phyloP scores from a whole-genome alignment of 2,888 invertebrate species.

The Bembecia ichneumoniformis region DNA sequence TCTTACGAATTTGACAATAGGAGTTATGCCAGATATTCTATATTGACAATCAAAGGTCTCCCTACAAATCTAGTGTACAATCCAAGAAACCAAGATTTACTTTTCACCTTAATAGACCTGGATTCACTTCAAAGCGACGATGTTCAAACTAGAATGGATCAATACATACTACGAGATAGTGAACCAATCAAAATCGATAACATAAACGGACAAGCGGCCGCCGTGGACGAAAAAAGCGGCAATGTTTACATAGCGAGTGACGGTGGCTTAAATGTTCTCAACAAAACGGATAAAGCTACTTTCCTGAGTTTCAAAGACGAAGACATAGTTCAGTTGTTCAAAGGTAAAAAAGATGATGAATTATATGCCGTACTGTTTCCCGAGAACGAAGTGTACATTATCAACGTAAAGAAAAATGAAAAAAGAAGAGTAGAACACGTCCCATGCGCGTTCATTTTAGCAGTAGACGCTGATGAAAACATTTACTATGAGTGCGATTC shows the following conservation, averaged over 20 bases:
- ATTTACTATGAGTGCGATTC: conserved; percentile 61
- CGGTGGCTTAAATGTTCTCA: conserved; percentile 42
- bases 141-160: conserved; percentile 61
- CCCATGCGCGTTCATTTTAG: conserved; percentile 54
- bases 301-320: conserved; percentile 49
- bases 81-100: conserved; percentile 36
- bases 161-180: conserved; percentile 43
- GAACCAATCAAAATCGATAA: conserved; percentile 46
- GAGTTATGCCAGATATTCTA: conserved; percentile 32
- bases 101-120: conserved; percentile 55
- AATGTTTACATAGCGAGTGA: conserved; percentile 54
- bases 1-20: conserved; percentile 32
- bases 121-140: conserved; percentile 52
- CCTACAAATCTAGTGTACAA: conserved; percentile 54
- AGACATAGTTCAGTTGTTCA: conserved; percentile 56
- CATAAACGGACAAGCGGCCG: conserved; percentile 51
- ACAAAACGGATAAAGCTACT: conserved; percentile 37
- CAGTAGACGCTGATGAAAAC: conserved; percentile 49
- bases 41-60: conserved; percentile 52
- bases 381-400: conserved; percentile 44
- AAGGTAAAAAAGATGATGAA: conserved; percentile 34
- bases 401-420: conserved; percentile 42
- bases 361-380: conserved; percentile 51
- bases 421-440: conserved; percentile 42
- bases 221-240: conserved; percentile 38